Conservation (phyloP, 2,797 vertebrate genomes). For the Pipistrellus nathusii region DNA sequence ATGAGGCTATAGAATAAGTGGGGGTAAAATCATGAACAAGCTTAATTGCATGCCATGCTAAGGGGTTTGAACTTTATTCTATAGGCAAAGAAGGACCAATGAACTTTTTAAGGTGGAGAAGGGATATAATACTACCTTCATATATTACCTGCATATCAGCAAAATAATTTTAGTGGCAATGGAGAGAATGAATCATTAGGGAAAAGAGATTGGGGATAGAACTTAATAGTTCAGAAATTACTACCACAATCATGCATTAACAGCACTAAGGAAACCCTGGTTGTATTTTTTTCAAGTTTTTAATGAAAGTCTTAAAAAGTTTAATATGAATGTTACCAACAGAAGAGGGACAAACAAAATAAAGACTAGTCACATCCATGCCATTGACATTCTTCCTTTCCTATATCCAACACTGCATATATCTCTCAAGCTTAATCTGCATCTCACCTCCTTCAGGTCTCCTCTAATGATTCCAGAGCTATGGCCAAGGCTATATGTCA, state of each 20-base stretch:
- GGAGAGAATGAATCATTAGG: not conserved
- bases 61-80: not conserved
- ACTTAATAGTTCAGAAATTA: not conserved
- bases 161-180: not conserved
- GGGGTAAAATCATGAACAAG: not conserved
- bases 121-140: not conserved
- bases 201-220: not conserved
- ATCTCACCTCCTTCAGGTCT: not conserved
- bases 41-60: not conserved
- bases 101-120: not conserved
- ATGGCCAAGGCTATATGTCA: not conserved
- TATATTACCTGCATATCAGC: not conserved
- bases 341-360: not conserved
- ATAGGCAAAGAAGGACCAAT: not conserved
- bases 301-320: not conserved
- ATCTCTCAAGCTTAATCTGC: not conserved
- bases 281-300: not conserved
- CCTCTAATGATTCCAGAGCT: not conserved
- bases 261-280: not conserved
- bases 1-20: not conserved
- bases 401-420: not conserved
- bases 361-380: not conserved
- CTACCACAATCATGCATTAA: not conserved
- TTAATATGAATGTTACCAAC: not conserved
- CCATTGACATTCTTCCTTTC: not conserved